Evolutionary conservation across 1,140 invertebrate species (phyloP).

Genomic region (Drosophila trapezifrons): DNA sequence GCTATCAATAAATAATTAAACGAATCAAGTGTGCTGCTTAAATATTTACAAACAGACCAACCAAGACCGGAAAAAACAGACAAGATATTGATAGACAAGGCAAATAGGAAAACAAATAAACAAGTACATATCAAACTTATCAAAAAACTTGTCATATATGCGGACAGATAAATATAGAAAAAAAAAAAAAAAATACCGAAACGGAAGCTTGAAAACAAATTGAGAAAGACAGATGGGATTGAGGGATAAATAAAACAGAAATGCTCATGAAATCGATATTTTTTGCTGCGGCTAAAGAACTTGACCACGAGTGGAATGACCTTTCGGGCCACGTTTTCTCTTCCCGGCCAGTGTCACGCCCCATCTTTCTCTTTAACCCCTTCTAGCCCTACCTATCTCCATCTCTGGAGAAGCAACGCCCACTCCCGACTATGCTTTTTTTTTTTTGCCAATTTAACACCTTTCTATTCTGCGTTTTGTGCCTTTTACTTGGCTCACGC

Average conservation of each 20-base stretch:
- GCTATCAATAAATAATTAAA: slow-evolving; percentile 11
- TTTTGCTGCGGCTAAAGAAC: slow-evolving; percentile 25
- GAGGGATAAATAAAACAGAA: slow-evolving; percentile 16
- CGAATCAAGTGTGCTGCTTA: slow-evolving; percentile 4
- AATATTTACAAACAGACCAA: slow-evolving; percentile 11
- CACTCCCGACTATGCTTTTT: slow-evolving; percentile 33
- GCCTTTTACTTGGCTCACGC: slow-evolving; percentile 62
- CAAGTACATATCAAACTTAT: slow-evolving; percentile 8
- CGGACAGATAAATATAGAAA: slow-evolving; percentile 13
- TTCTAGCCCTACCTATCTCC: slow-evolving; percentile 14
- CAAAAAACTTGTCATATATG: slow-evolving; percentile 8
- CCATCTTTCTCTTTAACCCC: slow-evolving; percentile 45
- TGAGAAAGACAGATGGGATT: slow-evolving; percentile 15
- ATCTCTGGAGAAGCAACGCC: slow-evolving; percentile 38
- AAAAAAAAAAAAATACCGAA: slow-evolving; percentile 14
- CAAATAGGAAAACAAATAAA: slow-evolving; percentile 14
- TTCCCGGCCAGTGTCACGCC: slow-evolving; percentile 48
- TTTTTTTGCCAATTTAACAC: slow-evolving; percentile 72
- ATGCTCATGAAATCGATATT: slow-evolving; percentile 18
- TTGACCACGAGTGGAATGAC: slow-evolving; percentile 68
- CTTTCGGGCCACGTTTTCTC: slow-evolving; percentile 56
- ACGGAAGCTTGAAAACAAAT: slow-evolving; percentile 29
- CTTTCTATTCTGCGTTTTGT: slow-evolving; percentile 72
- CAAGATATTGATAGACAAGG: slow-evolving; percentile 7
- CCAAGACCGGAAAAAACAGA: slow-evolving; percentile 4